Percentiles rank a stretch among this genome's conserved stretches.
phyloP scores from a whole-genome alignment of 2,888 invertebrate species.

The Oxytorus armatus region DNA sequence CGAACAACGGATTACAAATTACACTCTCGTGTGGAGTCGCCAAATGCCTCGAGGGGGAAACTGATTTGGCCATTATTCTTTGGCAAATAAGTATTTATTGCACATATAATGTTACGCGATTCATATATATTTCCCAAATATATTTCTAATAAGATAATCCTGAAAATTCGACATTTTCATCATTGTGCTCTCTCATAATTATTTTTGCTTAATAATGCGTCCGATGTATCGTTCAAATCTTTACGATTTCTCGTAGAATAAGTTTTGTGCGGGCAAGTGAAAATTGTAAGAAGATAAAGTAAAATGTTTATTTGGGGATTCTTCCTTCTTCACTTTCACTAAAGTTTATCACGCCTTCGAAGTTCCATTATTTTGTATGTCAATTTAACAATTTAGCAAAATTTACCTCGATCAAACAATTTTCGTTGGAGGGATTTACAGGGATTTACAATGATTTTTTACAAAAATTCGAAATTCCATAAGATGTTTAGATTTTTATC shows the following conservation, averaged over 20 bases:
- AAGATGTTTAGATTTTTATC: no score
- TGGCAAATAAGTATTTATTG: conserved; percentile 53
- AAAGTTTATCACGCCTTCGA: no score
- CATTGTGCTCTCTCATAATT: background rate
- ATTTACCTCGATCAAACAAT: no score
- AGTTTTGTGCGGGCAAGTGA: background rate
- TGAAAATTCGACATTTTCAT: background rate
- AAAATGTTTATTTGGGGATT: background rate
- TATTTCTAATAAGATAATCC: background rate
- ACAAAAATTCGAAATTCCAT: no score
- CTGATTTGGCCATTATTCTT: conserved; percentile 59
- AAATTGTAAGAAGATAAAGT: background rate
- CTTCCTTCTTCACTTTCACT: no score
- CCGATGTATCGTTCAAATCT: background rate
- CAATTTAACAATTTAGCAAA: no score
- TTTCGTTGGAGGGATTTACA: no score
- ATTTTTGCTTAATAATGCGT: background rate
- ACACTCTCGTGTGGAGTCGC: conserved; percentile 32
- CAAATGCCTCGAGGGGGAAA: conserved; percentile 29
- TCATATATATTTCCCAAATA: background rate
- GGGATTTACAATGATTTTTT: no score
- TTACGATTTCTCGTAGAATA: background rate
- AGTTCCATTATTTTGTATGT: no score
- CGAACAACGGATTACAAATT: conserved; percentile 68
- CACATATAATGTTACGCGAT: conserved; percentile 6